These are phyloP conservation scores for Piscicola geometra DNA, from an alignment of 2,888 invertebrate species.

Conservation along the genomic window DNA sequence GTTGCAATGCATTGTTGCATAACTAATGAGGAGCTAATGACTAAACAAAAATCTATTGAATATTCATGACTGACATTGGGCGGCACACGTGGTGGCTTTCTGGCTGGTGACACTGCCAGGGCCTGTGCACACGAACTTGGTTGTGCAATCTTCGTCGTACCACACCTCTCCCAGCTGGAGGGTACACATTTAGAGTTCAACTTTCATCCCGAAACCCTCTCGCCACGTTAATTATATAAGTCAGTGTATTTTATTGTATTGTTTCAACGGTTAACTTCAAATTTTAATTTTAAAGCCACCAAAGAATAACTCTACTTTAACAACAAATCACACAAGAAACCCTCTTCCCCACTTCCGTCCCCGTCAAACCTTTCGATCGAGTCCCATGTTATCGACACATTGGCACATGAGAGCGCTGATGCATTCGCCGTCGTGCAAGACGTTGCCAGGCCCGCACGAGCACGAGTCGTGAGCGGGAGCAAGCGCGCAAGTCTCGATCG, in stretches of 20 bases:
- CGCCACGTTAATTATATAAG: too few species aligned
- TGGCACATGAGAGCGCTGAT: neutral
- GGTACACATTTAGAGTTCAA: neutral
- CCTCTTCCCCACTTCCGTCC: too few species aligned
- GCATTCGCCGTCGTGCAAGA: constrained; percentile 5
- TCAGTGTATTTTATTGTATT: too few species aligned
- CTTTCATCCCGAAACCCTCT: too few species aligned
- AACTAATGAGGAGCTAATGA: too few species aligned
- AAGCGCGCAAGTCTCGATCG: neutral
- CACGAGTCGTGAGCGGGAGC: neutral
- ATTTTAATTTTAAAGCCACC: too few species aligned
- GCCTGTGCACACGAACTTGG: neutral
- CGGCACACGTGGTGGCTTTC: neutral
- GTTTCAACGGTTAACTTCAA: too few species aligned
- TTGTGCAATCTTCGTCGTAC: constrained; percentile 21
- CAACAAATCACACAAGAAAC: too few species aligned
- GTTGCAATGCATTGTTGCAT: too few species aligned
- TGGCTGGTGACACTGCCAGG: neutral
- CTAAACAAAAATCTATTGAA: too few species aligned
- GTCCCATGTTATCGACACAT: constrained; percentile 2
- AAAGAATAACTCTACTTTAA: too few species aligned
- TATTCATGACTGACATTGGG: neutral
- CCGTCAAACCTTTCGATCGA: constrained; percentile 19
- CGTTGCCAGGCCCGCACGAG: constrained; percentile 5
- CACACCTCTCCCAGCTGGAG: constrained; percentile 7